Evolutionary conservation across 2,888 invertebrate genomes (phyloP), one percentile per base, ranked within the genome.

Genomic region (Drosophila nr. perissopoda): DNA sequence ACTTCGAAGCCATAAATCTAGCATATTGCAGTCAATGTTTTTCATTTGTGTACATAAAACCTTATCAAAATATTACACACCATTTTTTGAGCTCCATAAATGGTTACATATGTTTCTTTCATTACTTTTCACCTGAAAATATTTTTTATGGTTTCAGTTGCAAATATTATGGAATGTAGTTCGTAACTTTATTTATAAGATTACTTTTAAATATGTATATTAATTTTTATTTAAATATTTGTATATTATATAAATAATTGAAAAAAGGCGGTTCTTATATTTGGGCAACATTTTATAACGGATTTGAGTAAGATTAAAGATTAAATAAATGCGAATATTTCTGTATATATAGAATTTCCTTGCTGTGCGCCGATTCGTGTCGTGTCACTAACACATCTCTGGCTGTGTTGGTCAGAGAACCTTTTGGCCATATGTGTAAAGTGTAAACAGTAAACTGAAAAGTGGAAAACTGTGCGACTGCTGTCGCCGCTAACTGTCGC

Each of bases 401-500:
- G 33, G 21, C n/a, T 16, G 57, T 8, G 59, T 89, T 85, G 85
- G 89, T 87, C 85, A 87, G 77, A 82, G 85, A 87, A 85, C 85
- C 72, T 75, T 66, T 75, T 52, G 76, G 69, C 69, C 85, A 80
- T 84, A 69, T 71, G 80, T 76, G 78, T 68, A 42, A 77, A 56
- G 63, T 73, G 78, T 76, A 80, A 83, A 64, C 75, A 68, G 73
- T 67, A 38, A 74, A 80, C 70, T 83, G 81, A 58, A 79, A 76
- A 73, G 68, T 69, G 84, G 79, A 71, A 70, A 79, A 79, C 68
- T 80, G 72, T 73, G 58, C 68, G 76, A 75, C 79, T 79, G 68
- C 25, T 79, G 79, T 79, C 76, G 73, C 59, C 73, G 54, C 83
- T 83, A 83, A 78, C 78, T 81, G 82, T 68, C 53, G 66, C 69